Conservation (phyloP, 2,888 invertebrate species). For the Andrena minutula region DNA sequence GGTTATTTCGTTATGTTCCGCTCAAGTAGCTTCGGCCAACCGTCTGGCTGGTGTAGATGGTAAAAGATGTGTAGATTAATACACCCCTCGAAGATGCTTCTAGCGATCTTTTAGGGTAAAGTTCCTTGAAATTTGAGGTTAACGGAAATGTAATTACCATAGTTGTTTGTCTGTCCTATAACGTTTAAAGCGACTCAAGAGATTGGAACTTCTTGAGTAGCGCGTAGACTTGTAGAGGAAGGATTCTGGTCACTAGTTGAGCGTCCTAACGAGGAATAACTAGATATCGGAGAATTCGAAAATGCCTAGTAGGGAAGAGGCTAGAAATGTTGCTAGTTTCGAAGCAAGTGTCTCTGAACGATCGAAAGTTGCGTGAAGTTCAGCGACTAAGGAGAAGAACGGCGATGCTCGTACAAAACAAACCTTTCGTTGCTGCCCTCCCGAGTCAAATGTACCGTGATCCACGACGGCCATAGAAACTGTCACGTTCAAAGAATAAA, state of each 20-base stretch:
- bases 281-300: conserved; percentile 1
- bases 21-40: conserved; percentile 40
- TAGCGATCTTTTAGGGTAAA: conserved; percentile 20
- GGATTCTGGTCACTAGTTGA: background rate
- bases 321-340: background rate
- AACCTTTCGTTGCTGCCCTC: conserved; percentile 25
- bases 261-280: background rate
- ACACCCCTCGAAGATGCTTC: conserved; percentile 30
- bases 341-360: background rate
- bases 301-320: too few relatives aligned
- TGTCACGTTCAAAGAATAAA: conserved; percentile 53
- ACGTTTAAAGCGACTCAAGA: conserved; percentile 28
- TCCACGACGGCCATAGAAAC: conserved; percentile 42
- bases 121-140: conserved; percentile 34
- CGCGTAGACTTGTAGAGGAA: conserved; percentile 5
- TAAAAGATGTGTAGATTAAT: conserved; percentile 24
- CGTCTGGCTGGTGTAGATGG: conserved; percentile 31
- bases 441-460: conserved; percentile 40
- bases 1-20: conserved; percentile 51
- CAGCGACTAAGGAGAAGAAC: background rate
- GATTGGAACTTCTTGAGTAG: conserved; percentile 15
- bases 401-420: conserved; percentile 7
- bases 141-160: conserved; percentile 19
- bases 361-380: conserved; percentile 7
- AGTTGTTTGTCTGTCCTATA: conserved; percentile 36